Evolutionary conservation across 2,113 vertebrate genomes (phyloP).

Genomic region (Ginglymostoma cirratum): DNA sequence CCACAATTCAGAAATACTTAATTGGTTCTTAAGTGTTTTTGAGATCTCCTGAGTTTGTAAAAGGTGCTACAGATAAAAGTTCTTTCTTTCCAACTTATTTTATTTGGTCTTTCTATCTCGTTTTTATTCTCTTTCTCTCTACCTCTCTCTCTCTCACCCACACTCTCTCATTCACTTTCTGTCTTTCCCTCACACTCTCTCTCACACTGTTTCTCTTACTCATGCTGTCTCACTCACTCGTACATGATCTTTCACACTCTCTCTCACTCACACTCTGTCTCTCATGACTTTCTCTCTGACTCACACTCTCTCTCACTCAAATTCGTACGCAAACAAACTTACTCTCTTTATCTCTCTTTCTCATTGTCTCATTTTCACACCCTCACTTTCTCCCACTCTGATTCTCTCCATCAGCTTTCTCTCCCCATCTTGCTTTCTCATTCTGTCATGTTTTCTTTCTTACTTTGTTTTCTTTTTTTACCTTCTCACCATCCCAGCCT

Average conservation of each 20-base stretch:
- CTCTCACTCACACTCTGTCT: neutral
- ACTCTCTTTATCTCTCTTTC: neutral
- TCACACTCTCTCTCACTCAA: neutral
- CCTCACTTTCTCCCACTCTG: neutral
- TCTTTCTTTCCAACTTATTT: neutral
- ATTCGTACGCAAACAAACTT: neutral
- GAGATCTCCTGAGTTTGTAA: neutral
- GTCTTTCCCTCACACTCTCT: neutral
- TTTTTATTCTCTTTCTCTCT: neutral
- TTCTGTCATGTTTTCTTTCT: no score
- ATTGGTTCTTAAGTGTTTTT: neutral
- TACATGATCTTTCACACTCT: neutral
- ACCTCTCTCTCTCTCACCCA: neutral
- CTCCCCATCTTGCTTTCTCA: neutral
- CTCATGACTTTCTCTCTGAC: neutral
- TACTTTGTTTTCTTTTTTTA: neutral
- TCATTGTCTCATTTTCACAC: no score
- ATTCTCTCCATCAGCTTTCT: neutral
- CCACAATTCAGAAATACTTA: neutral
- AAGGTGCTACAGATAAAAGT: neutral
- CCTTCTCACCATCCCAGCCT: neutral
- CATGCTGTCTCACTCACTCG: no score
- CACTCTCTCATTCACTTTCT: no score
- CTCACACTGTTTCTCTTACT: no score
- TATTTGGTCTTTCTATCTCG: neutral